These are phyloP conservation scores for Stegodyphus dumicola DNA, from an alignment of 1,140 invertebrate genomes.

Conservation along the genomic window DNA sequence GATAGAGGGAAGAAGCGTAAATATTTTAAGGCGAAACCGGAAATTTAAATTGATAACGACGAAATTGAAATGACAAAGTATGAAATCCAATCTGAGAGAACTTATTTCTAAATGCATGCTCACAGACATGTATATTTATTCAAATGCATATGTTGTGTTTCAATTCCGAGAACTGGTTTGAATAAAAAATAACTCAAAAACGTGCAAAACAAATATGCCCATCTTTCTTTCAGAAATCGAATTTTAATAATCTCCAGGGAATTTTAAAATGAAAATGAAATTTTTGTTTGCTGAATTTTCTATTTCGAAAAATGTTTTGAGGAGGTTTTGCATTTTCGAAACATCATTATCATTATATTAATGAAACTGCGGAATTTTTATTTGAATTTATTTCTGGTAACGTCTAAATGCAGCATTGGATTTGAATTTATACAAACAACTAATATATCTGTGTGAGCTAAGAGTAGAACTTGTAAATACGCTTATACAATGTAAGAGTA, in stretches of 20 bases:
- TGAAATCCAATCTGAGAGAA: not conserved
- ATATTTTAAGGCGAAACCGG: not conserved
- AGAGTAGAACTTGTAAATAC: too few relatives aligned
- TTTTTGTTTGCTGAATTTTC: not conserved
- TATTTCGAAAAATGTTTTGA: not conserved
- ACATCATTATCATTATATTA: too few relatives aligned
- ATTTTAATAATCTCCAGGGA: not conserved
- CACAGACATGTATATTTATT: not conserved
- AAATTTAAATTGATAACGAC: constrained; percentile 1
- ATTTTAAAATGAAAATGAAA: not conserved
- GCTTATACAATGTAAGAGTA: too few relatives aligned
- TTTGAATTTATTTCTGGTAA: too few relatives aligned
- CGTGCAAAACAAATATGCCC: not conserved
- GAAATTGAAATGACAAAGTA: constrained; percentile 1
- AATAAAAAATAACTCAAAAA: not conserved
- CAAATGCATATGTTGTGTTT: constrained; percentile 1
- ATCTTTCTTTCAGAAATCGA: not conserved
- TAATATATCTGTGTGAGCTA: too few relatives aligned
- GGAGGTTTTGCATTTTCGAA: not conserved
- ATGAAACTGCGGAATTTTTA: too few relatives aligned
- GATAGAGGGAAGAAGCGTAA: not conserved
- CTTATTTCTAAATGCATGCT: not conserved
- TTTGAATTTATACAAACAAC: too few relatives aligned
- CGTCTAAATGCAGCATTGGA: too few relatives aligned
- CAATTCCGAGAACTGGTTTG: not conserved